Evolutionary conservation across 2,113 vertebrate genomes (phyloP), one percentile per base, ranked within the genome.

Genomic region (Rhinopomastus cyanomelas): DNA sequence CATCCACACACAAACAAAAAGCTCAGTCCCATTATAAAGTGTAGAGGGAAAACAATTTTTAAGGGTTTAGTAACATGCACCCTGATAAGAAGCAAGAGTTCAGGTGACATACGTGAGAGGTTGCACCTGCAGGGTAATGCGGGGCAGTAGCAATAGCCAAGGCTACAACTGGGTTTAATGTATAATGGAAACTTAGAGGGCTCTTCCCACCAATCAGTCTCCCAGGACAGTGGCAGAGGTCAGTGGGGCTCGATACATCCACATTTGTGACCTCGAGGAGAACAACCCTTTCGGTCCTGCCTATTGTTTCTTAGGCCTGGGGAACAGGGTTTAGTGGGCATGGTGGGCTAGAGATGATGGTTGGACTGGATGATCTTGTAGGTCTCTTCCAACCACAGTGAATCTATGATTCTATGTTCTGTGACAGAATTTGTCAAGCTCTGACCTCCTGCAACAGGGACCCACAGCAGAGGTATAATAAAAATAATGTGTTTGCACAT

Each of bases 401-500:
- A 42, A 12, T 42, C 11, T 42, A 42, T 42, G 39, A 42, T 42
- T 42, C 39, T 42, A 15, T 42, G 39, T 15, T 42, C 83, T 62
- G 26, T 0, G 2, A 17, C 72, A 86, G 20, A 21, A 48, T 66
- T 91, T 91, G 69, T 76, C 81, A 94, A 76, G 44, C 21, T 51
- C 69, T 90, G 79, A 79, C 81, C 86, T 88, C 26, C 87, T 89
- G 39, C 66, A 81, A 76, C 66, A 69, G 62, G 16, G 69, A 11
- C 42, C 56, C 66, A 76, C 36, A 84, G 62, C 3, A 2, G 4
- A 19, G 26, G 26, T 49, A 74, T 56, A 81, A 87, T 82, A 90
- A 81, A 88, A 95, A 79, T 81, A 92, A 82, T 87, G 82, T 53
- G 80, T 82, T 69, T 80, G 42, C 81, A 93, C 84, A 93, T 81